Evolutionary conservation across 1,140 invertebrate genomes (phyloP).

Genomic region (Scaptomyza pallida): DNA sequence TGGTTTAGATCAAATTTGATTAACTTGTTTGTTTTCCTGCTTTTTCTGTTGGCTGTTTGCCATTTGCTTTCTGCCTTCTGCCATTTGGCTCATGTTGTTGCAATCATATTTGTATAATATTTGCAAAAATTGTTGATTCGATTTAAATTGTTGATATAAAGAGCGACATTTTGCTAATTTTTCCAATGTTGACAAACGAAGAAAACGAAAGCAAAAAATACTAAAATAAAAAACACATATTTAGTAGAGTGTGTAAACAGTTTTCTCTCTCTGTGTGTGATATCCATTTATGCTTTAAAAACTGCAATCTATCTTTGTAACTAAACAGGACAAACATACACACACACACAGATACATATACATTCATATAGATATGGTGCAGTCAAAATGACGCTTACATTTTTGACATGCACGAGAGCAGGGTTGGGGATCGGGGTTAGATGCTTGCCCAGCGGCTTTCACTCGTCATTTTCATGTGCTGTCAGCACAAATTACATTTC

Average conservation of each 20-base stretch:
- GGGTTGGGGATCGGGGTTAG: no score
- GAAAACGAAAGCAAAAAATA: conserved; percentile 2
- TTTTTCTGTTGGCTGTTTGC: conserved; percentile 1
- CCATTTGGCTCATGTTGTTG: background rate
- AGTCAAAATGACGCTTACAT: conserved; percentile 32
- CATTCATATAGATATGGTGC: conserved; percentile 11
- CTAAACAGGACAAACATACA: conserved; percentile 30
- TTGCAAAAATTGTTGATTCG: conserved; percentile 23
- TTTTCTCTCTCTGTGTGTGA: background rate
- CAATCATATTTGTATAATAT: background rate
- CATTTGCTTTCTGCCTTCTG: no score
- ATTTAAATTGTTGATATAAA: conserved; percentile 26
- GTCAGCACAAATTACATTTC: conserved; percentile 75
- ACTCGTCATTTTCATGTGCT: conserved; percentile 66
- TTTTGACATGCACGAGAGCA: conserved; percentile 34
- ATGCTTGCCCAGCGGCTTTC: conserved; percentile 20
- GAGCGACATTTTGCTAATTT: conserved; percentile 26
- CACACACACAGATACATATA: no score
- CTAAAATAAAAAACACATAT: background rate
- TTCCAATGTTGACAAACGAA: conserved; percentile 20
- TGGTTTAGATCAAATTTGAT: conserved; percentile 7
- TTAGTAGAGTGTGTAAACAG: background rate
- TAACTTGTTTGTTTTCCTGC: no score
- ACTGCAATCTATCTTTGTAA: conserved; percentile 77
- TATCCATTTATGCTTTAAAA: conserved; percentile 76